Evolutionary conservation across 2,888 invertebrate genomes (phyloP), one percentile per base, ranked within the genome.

Genomic region (Drosophila conformis): DNA sequence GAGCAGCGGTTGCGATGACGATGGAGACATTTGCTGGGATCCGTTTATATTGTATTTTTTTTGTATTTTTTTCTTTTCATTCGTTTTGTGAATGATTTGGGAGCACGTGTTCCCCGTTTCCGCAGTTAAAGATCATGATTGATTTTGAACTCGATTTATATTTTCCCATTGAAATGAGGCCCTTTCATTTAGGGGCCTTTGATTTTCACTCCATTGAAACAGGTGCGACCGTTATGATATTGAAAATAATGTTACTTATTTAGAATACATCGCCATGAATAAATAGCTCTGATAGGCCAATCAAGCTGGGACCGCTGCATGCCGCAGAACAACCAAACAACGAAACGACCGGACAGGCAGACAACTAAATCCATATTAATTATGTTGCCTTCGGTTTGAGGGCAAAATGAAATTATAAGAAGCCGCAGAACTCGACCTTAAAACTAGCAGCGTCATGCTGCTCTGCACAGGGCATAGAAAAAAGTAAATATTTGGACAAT

Each of bases 401-500:
- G 68, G 54, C 56, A 71, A 75, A 83, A 83, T 79, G 79, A 84
- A 84, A 83, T 86, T 83, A 84, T 84, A 80, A 82, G 84, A 80
- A 82, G 82, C 82, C 64, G 48, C 68, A 80, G 70, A 81, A 67
- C 56, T 68, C 75, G 82, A 78, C 74, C 80, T 73, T 72, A 80
- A 84, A 84, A 82, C 69, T 69, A 52, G 85, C 85, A 73, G 66
- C 83, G 83, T 85, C 85, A 85, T 87, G 84, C 83, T 75, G 85
- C 73, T 83, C 64, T 66, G 76, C 78, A 46, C 70, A 62, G 49
- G 65, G 46, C 70, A 63, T 40, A 58, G 64, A 64, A 53, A 74
- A 79, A 77, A 73, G 72, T 53, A 87, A 87, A 87, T 85, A 85
- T 85, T 85, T 87, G 87, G 85, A 87, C 87, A 87, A 82, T 85